Base-by-base conservation (phyloP, 2,888 invertebrate genomes). In the Ormyrus thymus region DNA sequence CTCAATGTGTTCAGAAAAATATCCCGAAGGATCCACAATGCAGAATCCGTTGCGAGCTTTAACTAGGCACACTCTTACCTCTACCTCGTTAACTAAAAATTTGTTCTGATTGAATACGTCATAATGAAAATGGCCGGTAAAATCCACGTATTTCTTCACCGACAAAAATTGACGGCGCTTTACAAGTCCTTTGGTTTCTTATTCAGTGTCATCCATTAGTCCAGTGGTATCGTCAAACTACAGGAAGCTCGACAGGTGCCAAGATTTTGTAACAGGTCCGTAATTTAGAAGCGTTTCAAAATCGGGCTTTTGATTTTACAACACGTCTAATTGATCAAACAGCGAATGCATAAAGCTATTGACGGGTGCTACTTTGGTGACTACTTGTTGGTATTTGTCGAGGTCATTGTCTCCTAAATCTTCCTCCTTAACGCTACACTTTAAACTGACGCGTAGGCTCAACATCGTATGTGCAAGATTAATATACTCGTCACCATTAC, bases 51-150 rank as follows among this genome's bases (percentile, higher is more conserved):
- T 81, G 48, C 81, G 56, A 8, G 82, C 75, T 15, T 81, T n/a
- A 0, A 84, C 71, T 8, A 85, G 68, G 1, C 80, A 75, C 9
- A 83, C 7, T 45, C 79, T 62, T 56, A 84, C 58, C 64, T 84
- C 83, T 0, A 85, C 83, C 1, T 81, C 83, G 64, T 84, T 84
- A 3, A 84, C 5, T n/a, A 84, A 61, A 77, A 83, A 83, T 68
- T 78, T 82, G 10, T 84, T 82, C 55, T 83, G 82, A 58, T 83
- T 83, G 55, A 83, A 83, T 2, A 85, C 68, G 58, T 84, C 83
- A 7, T 74, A 80, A 55, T 85, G 84, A 6, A 85, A 53, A 65
- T 81, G 81, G 0, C 82, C 82, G 5, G 13, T 15, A 11, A 58
- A 6, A n/a, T 58, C 58, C 4, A 58, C 29, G 1, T 1, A 13